Percentiles rank a stretch among this genome's conserved stretches.
These are phyloP conservation scores for Chrysopilus asiliformis DNA, from an alignment of 2,888 invertebrate species.

Conservation along the genomic window DNA sequence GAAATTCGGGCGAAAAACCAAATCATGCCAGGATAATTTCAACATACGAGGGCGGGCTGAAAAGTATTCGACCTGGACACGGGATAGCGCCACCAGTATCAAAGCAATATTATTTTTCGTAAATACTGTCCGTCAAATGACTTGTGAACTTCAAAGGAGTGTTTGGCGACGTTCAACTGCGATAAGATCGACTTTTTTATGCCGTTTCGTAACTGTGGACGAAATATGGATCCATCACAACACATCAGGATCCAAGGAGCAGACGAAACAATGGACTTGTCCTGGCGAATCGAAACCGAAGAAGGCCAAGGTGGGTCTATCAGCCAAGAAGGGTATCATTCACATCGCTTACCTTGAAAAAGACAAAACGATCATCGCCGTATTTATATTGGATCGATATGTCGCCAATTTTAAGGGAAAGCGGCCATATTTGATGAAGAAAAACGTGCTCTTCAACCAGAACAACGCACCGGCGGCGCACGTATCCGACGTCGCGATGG, in stretches of 20 bases:
- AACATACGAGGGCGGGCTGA: too few relatives aligned
- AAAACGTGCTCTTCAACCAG: background rate
- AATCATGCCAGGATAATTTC: too few relatives aligned
- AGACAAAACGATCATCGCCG: background rate
- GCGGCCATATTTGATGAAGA: background rate
- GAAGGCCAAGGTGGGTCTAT: background rate
- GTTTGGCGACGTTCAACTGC: background rate
- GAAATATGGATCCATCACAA: background rate
- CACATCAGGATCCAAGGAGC: background rate
- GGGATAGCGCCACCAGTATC: too few relatives aligned
- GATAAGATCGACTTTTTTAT: background rate
- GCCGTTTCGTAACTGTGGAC: background rate
- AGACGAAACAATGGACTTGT: background rate
- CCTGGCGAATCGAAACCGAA: background rate
- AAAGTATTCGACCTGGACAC: too few relatives aligned
- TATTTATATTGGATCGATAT: background rate
- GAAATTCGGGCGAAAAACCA: too few relatives aligned
- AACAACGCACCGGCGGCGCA: background rate
- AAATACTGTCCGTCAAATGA: too few relatives aligned
- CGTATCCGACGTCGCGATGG: background rate
- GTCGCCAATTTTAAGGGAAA: too few relatives aligned
- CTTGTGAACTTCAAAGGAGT: background rate
- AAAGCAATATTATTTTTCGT: too few relatives aligned
- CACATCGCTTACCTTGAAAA: background rate
- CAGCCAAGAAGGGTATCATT: background rate